Evolutionary conservation across 1,140 invertebrate genomes (phyloP).

Genomic region (Brachionus rotundiformis): DNA sequence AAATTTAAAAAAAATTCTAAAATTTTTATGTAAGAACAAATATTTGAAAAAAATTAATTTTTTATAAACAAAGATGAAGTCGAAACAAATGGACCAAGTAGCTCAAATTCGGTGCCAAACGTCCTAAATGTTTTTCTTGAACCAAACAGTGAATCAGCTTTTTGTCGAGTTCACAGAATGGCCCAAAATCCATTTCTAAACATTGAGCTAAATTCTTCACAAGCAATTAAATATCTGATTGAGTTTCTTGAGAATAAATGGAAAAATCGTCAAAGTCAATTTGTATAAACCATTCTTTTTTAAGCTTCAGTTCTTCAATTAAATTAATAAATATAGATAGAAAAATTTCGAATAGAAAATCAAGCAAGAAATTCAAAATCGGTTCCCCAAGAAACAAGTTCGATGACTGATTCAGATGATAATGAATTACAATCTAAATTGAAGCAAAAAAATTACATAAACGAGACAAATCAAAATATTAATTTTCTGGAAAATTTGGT

Average conservation of each 20-base stretch:
- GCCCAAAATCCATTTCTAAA: conserved; percentile 47
- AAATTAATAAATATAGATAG: neutral
- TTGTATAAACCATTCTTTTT: too few species aligned
- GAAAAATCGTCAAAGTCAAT: conserved; percentile 35
- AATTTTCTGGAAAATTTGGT: neutral
- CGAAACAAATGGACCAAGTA: neutral
- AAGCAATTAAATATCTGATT: conserved; percentile 31
- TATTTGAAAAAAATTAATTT: neutral
- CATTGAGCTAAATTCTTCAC: neutral
- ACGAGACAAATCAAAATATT: neutral
- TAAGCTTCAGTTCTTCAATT: too few species aligned
- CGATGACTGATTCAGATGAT: conserved; percentile 40
- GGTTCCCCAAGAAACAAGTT: neutral
- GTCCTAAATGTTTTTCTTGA: conserved; percentile 2
- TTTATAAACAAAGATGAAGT: neutral
- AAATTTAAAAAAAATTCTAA: too few species aligned
- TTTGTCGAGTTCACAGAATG: conserved; percentile 40
- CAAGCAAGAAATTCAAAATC: conserved; percentile 9
- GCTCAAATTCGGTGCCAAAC: neutral
- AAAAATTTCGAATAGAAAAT: conserved; percentile 35
- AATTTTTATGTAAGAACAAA: too few species aligned
- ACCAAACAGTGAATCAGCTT: conserved; percentile 29
- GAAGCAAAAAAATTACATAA: neutral
- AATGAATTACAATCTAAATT: neutral
- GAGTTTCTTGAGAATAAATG: conserved; percentile 44